A percentile compares a stretch with the other conserved stretches of the same genome.
Evolutionary conservation across 2,888 invertebrate genomes (phyloP).

Genomic region (Caenorhabditis imperialis): DNA sequence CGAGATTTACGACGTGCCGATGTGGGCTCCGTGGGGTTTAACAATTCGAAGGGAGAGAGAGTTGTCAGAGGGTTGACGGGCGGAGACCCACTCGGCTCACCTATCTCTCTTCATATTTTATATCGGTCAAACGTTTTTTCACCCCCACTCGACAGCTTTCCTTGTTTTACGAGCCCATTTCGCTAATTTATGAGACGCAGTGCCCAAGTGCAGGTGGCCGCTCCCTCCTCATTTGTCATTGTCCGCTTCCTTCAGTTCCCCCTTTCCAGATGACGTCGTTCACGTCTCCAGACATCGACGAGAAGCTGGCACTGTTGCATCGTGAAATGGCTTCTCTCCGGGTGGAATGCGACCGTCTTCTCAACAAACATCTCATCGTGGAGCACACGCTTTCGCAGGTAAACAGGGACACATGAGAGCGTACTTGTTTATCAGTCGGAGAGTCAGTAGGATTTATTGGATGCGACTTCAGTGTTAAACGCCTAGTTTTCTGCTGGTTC

Average conservation of each 20-base stretch:
- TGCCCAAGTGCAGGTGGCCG: conserved; percentile 36
- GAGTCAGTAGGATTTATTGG: conserved; percentile 18
- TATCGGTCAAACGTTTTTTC: conserved; percentile 43
- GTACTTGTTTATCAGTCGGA: conserved; percentile 27
- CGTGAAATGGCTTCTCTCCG: conserved; percentile 83
- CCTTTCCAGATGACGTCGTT: conserved; percentile 29
- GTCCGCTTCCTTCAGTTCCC: neutral
- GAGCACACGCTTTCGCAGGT: conserved; percentile 69
- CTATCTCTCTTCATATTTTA: conserved; percentile 41
- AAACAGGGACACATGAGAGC: too few species aligned
- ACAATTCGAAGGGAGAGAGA: conserved; percentile 30
- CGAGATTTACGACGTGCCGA: conserved; percentile 58
- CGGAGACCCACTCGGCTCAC: neutral
- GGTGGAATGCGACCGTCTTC: conserved; percentile 81
- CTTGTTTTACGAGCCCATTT: conserved; percentile 35
- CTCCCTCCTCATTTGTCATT: neutral
- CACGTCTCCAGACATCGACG: conserved; percentile 57
- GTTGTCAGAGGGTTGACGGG: conserved; percentile 33
- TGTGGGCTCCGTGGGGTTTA: conserved; percentile 24
- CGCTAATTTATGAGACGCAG: conserved; percentile 26
- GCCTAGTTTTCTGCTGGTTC: conserved; percentile 3
- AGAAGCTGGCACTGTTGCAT: conserved; percentile 62
- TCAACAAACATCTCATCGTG: conserved; percentile 78
- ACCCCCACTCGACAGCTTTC: conserved; percentile 14
- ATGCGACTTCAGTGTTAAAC: neutral